Conservation (phyloP, 1,140 invertebrate species). For the Drosophila sp. region DNA sequence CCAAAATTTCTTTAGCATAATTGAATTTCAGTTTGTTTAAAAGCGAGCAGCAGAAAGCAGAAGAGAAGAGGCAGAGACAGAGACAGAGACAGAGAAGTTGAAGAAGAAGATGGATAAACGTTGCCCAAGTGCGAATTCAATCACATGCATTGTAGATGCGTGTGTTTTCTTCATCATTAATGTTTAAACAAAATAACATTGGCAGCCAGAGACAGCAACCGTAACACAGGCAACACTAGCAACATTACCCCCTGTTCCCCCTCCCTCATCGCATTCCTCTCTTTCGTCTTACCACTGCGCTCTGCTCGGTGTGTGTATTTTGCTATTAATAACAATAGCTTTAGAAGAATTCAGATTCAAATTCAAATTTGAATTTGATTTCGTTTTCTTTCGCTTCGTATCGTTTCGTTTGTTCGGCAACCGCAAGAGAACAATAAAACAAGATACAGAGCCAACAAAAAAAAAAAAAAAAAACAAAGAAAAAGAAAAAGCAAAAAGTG, state of each 20-base stretch:
- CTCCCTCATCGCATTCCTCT: neutral
- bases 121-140: slow-evolving; percentile 51
- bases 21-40: slow-evolving; percentile 30
- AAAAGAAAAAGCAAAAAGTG: slow-evolving; percentile 31
- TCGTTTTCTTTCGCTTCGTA: slow-evolving; percentile 48
- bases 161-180: slow-evolving; percentile 81
- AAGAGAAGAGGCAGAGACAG: neutral
- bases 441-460: slow-evolving; percentile 29
- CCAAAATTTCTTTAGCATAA: slow-evolving; percentile 33
- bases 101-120: slow-evolving; percentile 20
- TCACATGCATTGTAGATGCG: slow-evolving; percentile 50
- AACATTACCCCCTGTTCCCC: too few relatives aligned
- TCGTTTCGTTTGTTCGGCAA: slow-evolving; percentile 65
- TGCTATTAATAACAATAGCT: slow-evolving; percentile 82
- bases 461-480: slow-evolving; percentile 22
- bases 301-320: slow-evolving; percentile 74
- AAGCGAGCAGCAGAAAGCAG: slow-evolving; percentile 1
- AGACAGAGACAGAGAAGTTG: neutral
- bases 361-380: slow-evolving; percentile 48
- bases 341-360: slow-evolving; percentile 70
- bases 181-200: slow-evolving; percentile 82
- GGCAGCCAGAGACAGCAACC: slow-evolving; percentile 45
- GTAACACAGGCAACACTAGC: slow-evolving; percentile 19
- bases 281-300: slow-evolving; percentile 25
- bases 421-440: slow-evolving; percentile 77